Evolutionary conservation across 2,113 vertebrate species (phyloP), one percentile per base, ranked within the genome.

Genomic region (Forbesichthys papilliferus): DNA sequence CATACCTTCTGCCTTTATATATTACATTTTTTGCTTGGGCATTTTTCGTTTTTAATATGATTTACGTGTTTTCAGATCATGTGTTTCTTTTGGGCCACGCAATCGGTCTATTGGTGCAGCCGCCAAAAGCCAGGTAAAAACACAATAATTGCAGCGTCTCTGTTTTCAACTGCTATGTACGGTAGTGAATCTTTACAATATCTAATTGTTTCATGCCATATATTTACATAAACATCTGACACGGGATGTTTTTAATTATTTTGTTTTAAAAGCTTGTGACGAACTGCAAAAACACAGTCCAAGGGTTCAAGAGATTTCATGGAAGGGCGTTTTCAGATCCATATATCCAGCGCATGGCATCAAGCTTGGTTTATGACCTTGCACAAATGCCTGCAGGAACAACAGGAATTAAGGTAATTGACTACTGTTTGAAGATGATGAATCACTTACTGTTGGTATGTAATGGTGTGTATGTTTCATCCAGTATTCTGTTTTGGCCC

Each of bases 231-330:
- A 42, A 33, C 48, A 12, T 59, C n/a, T 59, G 11, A 27, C 18
- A 0, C 4, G 18, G 1, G 10, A 3, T 8, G 60, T 48, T 65
- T 55, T 0, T 69, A 3, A 10, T 52, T 3, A 10, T 52, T 3
- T 36, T 1, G 3, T 48, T 49, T 49, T 3, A 67, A 69, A 90
- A 98, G 97, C 83, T 98, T 27, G 96, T 98, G 90, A 96, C 96
- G 87, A 96, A 99, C 91, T 95, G 93, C 89, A 98, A 97, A 92
- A 99, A 99, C 90, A 98, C 97, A 73, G 93, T 99, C 76, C 96
- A 98, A 80, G 96, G 96, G 64, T 98, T 99, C 93, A 99, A 98
- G 92, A 94, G 93, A 91, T 96, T 98, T 90, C 97, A 98, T 91
- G 97, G 96, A 65, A 92, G 96, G 80, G 94, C 95, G 11, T 98